phyloP scores from a whole-genome alignment of 1,140 invertebrate species.

The Trigoniulus corallinus region DNA sequence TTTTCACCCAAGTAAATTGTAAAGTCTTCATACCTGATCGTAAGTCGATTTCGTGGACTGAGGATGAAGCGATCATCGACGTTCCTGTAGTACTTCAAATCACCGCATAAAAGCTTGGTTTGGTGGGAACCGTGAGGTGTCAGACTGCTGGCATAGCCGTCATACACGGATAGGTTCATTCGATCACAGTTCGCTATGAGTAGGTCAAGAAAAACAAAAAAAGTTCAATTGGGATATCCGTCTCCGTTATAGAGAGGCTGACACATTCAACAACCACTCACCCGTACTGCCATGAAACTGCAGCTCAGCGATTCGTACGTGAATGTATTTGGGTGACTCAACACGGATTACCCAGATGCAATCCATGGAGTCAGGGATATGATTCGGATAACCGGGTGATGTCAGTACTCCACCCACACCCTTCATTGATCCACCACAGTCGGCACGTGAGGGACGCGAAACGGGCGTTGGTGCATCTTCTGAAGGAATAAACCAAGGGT shows the following conservation, averaged over 20 bases:
- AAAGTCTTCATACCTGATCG: conserved; percentile 18
- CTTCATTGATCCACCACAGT: conserved; percentile 23
- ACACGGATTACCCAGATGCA: conserved; percentile 31
- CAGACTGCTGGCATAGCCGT: conserved; percentile 23
- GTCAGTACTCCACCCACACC: conserved; percentile 27
- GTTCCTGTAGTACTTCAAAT: conserved; percentile 23
- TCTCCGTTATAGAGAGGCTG: too few relatives aligned
- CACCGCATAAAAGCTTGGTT: conserved; percentile 21
- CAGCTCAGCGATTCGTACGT: conserved; percentile 25
- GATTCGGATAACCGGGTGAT: conserved; percentile 28
- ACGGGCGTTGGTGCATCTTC: conserved; percentile 21
- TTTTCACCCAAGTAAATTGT: too few relatives aligned
- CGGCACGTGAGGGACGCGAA: conserved; percentile 17
- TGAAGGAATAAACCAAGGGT: conserved; percentile 7
- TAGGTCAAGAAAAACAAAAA: too few relatives aligned
- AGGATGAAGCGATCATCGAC: conserved; percentile 20
- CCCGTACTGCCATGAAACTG: too few relatives aligned
- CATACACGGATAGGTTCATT: conserved; percentile 20
- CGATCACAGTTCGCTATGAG: too few relatives aligned
- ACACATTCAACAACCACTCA: too few relatives aligned
- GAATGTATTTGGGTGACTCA: conserved; percentile 22
- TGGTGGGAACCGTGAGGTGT: too few relatives aligned
- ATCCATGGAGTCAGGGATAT: conserved; percentile 23
- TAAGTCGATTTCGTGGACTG: conserved; percentile 21
- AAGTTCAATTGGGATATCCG: too few relatives aligned